phyloP scores from a whole-genome alignment of 2,797 vertebrate species.

The Danio jaintianensis region DNA sequence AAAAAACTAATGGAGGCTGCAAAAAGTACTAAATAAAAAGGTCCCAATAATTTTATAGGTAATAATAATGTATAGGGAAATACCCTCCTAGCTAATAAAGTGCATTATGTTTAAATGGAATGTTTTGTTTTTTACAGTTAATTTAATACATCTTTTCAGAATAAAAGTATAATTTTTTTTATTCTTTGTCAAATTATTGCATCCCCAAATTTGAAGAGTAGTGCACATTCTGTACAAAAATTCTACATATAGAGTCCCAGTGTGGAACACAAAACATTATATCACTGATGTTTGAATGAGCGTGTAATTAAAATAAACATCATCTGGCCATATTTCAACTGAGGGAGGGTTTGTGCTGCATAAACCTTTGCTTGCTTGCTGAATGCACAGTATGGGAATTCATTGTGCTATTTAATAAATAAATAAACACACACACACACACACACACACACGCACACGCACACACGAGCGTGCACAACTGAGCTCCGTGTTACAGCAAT shows the following conservation, averaged over 20 bases:
- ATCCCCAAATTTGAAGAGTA: neutral
- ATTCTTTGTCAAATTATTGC: too few relatives aligned
- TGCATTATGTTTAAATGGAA: neutral
- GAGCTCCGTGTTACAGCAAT: conserved; percentile 13
- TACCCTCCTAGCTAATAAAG: too few relatives aligned
- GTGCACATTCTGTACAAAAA: neutral
- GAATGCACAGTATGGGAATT: neutral
- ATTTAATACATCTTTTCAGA: neutral
- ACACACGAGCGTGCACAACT: neutral
- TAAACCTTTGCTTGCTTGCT: neutral
- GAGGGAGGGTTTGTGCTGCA: neutral
- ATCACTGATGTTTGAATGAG: conserved; percentile 36
- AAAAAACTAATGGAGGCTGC: too few relatives aligned
- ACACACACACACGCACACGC: too few relatives aligned
- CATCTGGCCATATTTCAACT: conserved; percentile 15
- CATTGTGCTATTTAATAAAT: conserved; percentile 1
- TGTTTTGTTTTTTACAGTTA: neutral
- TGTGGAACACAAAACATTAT: conserved; percentile 34
- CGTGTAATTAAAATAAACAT: conserved; percentile 25
- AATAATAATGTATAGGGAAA: too few relatives aligned
- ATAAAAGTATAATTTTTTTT: neutral
- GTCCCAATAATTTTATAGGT: too few relatives aligned
- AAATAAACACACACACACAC: neutral
- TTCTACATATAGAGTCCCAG: conserved; percentile 4
- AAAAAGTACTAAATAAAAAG: too few relatives aligned